Conservation (phyloP, 2,113 vertebrate genomes). For the Suncus etruscus region DNA sequence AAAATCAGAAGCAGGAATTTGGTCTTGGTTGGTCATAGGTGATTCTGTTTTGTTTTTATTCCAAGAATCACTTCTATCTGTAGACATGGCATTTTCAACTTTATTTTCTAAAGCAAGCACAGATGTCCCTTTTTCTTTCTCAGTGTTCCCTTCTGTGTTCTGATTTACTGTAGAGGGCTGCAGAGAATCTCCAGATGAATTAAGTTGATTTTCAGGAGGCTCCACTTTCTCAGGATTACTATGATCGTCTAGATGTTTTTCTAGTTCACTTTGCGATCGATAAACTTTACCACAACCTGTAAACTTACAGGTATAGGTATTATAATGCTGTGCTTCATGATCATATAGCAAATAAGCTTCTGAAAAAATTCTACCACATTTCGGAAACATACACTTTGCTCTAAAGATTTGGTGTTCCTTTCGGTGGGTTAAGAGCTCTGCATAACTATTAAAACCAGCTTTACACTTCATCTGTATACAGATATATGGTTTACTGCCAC, state of each 20-base stretch:
- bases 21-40: slow-evolving; percentile 71
- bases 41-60: slow-evolving; percentile 82
- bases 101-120: slow-evolving; percentile 72
- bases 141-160: slow-evolving; percentile 66
- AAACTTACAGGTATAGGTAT: slow-evolving; percentile 95
- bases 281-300: slow-evolving; percentile 94
- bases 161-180: slow-evolving; percentile 75
- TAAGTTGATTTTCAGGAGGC: slow-evolving; percentile 78
- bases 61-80: slow-evolving; percentile 70
- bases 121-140: slow-evolving; percentile 85
- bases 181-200: slow-evolving; percentile 68
- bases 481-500: slow-evolving; percentile 96
- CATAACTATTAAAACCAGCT: slow-evolving; percentile 95
- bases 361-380: slow-evolving; percentile 95
- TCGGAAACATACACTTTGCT: slow-evolving; percentile 97
- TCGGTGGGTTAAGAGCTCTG: slow-evolving; percentile 94
- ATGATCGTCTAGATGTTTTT: slow-evolving; percentile 92
- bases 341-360: slow-evolving; percentile 97
- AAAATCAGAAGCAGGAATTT: slow-evolving; percentile 4
- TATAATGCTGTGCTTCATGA: slow-evolving; percentile 98
- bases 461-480: slow-evolving; percentile 98
- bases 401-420: slow-evolving; percentile 94
- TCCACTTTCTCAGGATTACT: slow-evolving; percentile 77
- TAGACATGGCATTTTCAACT: slow-evolving; percentile 42
- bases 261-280: slow-evolving; percentile 93